phyloP scores from a whole-genome alignment of 2,888 invertebrate genomes.

The Monopis laevigella region DNA sequence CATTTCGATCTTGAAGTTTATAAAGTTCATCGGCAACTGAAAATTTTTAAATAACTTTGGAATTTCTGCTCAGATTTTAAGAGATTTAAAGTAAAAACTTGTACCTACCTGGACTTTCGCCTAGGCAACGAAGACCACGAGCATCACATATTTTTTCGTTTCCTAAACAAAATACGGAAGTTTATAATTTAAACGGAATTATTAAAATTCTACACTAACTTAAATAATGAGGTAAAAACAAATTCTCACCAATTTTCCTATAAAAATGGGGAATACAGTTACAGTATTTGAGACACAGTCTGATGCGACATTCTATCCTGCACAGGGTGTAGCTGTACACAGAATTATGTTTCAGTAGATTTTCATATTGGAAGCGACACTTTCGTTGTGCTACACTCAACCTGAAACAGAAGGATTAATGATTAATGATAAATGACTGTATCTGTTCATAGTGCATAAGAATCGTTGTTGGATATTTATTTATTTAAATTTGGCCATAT shows the following conservation, averaged over 20 bases:
- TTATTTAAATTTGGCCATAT: too few species aligned
- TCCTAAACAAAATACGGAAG: too few species aligned
- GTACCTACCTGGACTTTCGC: constrained; percentile 58
- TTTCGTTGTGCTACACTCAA: constrained; percentile 72
- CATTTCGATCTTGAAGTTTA: constrained; percentile 51
- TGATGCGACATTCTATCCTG: constrained; percentile 75
- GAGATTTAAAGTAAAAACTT: not conserved
- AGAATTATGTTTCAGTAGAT: constrained; percentile 70
- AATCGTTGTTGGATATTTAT: too few species aligned
- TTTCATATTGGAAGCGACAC: constrained; percentile 74
- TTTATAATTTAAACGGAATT: constrained; percentile 19
- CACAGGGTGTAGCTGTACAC: constrained; percentile 77
- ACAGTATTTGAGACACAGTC: constrained; percentile 69
- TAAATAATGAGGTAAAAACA: constrained; percentile 3
- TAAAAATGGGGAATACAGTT: constrained; percentile 81
- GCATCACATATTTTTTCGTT: constrained; percentile 69
- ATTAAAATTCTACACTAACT: constrained; percentile 13
- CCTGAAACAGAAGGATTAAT: constrained; percentile 37
- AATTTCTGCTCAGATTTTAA: not conserved
- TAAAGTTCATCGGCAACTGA: constrained; percentile 57
- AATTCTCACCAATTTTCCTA: constrained; percentile 67
- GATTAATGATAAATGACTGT: too few species aligned
- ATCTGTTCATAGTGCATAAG: too few species aligned
- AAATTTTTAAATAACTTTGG: constrained; percentile 1
- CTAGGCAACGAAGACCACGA: constrained; percentile 70